phyloP scores from a whole-genome alignment of 2,888 invertebrate species.

The Neoaliturus tenellus region DNA sequence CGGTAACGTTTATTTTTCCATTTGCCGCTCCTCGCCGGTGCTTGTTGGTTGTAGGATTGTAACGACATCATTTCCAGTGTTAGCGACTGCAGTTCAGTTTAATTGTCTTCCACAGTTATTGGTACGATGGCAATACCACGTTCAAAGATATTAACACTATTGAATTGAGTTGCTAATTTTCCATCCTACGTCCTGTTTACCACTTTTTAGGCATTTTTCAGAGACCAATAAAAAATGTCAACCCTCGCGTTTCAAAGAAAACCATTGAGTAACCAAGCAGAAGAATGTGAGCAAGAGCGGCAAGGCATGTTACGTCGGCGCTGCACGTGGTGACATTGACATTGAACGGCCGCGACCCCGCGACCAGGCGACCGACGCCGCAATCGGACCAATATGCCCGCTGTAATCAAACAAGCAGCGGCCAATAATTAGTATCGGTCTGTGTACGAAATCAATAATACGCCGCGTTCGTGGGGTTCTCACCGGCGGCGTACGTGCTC shows the following conservation, averaged over 20 bases:
- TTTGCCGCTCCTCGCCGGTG: constrained; percentile 3
- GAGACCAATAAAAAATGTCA: too few relatives aligned
- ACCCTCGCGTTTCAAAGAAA: too few relatives aligned
- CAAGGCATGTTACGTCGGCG: too few relatives aligned
- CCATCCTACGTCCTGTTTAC: too few relatives aligned
- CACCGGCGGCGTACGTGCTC: background rate
- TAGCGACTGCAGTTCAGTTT: background rate
- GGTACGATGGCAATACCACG: too few relatives aligned
- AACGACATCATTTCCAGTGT: background rate
- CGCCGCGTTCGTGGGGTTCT: background rate
- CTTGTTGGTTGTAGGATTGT: background rate
- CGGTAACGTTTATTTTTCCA: constrained; percentile 29
- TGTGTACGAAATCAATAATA: constrained; percentile 43
- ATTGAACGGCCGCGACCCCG: constrained; percentile 1
- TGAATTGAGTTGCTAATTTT: too few relatives aligned
- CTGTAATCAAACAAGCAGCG: constrained; percentile 37
- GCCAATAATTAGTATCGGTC: constrained; percentile 35
- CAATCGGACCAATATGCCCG: background rate
- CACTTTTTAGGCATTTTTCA: too few relatives aligned
- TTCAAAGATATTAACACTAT: too few relatives aligned
- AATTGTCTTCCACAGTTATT: too few relatives aligned
- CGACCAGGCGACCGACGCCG: too few relatives aligned
- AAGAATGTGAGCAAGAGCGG: too few relatives aligned
- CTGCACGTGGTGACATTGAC: background rate
- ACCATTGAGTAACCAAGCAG: too few relatives aligned